Evolutionary conservation across 2,888 invertebrate genomes (phyloP), one percentile per base, ranked within the genome.

Genomic region (Suillia variegata): DNA sequence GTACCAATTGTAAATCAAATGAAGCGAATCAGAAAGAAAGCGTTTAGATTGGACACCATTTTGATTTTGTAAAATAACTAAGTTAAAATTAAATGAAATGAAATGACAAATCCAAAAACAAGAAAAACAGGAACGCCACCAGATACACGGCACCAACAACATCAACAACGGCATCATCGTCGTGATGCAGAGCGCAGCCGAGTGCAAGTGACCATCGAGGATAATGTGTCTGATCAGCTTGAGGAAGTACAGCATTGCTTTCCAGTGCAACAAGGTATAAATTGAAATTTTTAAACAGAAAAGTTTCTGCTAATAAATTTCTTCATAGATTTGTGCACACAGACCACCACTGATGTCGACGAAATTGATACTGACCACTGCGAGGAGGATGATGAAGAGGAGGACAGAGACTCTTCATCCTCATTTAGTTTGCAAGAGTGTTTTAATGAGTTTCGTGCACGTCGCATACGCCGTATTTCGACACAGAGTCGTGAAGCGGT

Each of bases 401-500:
- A 63, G 2, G 73, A 73, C 53, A 64, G 67, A 21, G 71, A 71
- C 22, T 76, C 78, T 1, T 76, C 70, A 4, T 74, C 77, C 1
- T 76, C 80, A 4, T 80, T 80, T 58, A 80, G 80, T 60, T 59
- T 80, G 53, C 75, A 80, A 53, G 79, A 80, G 52, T 78, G 80
- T 61, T 78, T 80, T 53, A 67, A 79, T 65, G 80, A 80, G 62
- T 78, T 80, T 63, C 73, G 77, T 45, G 73, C 75, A 0, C 73
- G 80, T 1, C 74, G 78, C n/a, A 69, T 70, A 5, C 68, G 80
- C 48, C 74, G 77, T 2, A 59, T 70, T n/a, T 76, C 75, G 2
- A 67, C 69, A 0, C 74, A 76, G 1, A 74, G 72, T 52, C 69
- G 71, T 2, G 71, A 75, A 22, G 64, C 67, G 15, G 70, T 66